A percentile compares a stretch with the other conserved stretches of the same genome.
phyloP scores from a whole-genome alignment of 2,113 vertebrate species.

The Cyanoramphus novaezelandiae region DNA sequence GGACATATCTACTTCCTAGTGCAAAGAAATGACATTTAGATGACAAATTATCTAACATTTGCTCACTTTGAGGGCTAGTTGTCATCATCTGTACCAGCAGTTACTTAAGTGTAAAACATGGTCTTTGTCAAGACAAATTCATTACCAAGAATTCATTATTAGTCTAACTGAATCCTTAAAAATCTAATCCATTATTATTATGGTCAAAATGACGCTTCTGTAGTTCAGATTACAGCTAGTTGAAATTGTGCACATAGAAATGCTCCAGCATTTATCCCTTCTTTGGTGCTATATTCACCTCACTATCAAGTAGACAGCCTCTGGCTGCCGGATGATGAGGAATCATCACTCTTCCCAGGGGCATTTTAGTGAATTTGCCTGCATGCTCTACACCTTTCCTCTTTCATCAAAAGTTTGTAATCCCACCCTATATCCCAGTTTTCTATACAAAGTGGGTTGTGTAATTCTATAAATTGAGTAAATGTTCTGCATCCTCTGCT shows the following conservation, averaged over 20 bases:
- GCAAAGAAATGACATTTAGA: background rate
- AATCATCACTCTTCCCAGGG: background rate
- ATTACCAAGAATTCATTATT: background rate
- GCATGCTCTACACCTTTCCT: background rate
- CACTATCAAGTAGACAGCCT: no score
- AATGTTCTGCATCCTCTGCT: background rate
- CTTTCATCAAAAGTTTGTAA: background rate
- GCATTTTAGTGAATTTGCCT: background rate
- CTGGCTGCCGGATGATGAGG: background rate
- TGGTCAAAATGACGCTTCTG: accelerated
- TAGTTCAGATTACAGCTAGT: background rate
- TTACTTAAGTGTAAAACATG: background rate
- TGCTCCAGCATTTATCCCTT: background rate
- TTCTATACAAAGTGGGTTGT: background rate
- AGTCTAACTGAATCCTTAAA: background rate
- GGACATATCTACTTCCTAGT: background rate
- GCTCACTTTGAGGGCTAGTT: background rate
- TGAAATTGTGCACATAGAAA: background rate
- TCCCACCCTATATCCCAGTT: background rate
- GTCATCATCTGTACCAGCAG: background rate
- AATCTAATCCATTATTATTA: background rate
- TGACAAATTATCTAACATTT: background rate
- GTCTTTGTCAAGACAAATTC: background rate
- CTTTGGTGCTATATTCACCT: background rate
- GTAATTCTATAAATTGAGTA: background rate